Base-by-base conservation (phyloP, 2,797 vertebrate species). In the Typhlichthys eigenmanni region DNA sequence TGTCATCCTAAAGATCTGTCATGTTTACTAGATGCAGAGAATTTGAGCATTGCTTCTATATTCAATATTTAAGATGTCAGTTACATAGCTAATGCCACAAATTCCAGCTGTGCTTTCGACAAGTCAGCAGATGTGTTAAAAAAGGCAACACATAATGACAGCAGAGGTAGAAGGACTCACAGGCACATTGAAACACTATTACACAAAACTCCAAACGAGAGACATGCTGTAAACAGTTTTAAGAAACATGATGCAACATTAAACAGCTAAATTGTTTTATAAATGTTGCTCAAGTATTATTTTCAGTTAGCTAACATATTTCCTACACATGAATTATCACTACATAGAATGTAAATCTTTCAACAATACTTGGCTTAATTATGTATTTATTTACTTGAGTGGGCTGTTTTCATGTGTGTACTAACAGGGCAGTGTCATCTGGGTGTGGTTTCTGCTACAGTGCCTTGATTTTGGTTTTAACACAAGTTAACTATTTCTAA, bases 171-270 rank as follows among this genome's bases (percentile, higher is more conserved):
- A 79, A 74, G 54, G 69, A 66, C 76, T 74, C 82, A 75, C 58
- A 82, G 85, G 88, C 78, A 78, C 75, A 86, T 89, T 87, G 75
- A 85, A 83, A 86, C 76, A 84, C 88, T 80, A 83, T 81, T 89
- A 66, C 85, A 86, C 76, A 83, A 85, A 84, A 79, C 85, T 83
- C 77, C 82, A 84, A 88, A 82, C 49, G 66, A 89, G 78, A 79
- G 77, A 80, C 84, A 84, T 71, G 78, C 85, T 84, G 71, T 78
- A 88, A 91, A 90, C 72, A 88, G 89, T 84, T 85, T 71, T 83
- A 80, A 83, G 62, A 72, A 82, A 77, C 81, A 73, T 65, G 75
- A 68, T 61, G 74, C 62, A 71, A 75, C 68, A 80, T 84, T 65
- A 73, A 64, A 79, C 64, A 65, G 65, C 64, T 72, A 71, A 80